Percentiles rank a stretch among this genome's conserved stretches.
These are phyloP conservation scores for Chalcosyrphus nemorum DNA, from an alignment of 2,888 invertebrate genomes.

Conservation along the genomic window DNA sequence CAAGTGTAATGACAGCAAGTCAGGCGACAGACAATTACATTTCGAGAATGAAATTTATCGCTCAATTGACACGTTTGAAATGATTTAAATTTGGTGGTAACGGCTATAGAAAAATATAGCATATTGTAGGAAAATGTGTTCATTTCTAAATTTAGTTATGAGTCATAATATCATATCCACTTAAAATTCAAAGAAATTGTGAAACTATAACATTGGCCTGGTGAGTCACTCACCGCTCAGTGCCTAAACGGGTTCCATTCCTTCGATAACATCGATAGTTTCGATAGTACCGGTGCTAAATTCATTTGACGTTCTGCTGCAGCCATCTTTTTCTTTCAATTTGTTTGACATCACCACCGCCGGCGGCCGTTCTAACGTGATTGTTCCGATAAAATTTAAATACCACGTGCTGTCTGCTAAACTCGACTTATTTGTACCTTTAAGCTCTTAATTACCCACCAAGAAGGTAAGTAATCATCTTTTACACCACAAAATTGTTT, in stretches of 20 bases:
- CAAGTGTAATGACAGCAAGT: too few relatives aligned
- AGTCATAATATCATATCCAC: neutral
- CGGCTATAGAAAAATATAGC: too few relatives aligned
- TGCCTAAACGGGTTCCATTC: neutral
- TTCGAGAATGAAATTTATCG: too few relatives aligned
- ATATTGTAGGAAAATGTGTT: too few relatives aligned
- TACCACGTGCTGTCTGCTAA: conserved; percentile 47
- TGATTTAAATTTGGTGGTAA: too few relatives aligned
- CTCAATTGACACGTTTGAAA: too few relatives aligned
- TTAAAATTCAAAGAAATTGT: neutral
- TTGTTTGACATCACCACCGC: conserved; percentile 68
- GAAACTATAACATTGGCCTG: neutral
- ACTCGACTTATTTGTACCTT: neutral
- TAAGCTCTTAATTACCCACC: neutral
- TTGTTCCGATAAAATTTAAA: conserved; percentile 8
- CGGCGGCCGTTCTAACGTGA: conserved; percentile 58
- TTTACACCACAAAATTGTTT: neutral
- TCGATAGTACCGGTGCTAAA: neutral
- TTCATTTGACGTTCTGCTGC: conserved; percentile 14
- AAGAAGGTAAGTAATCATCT: conserved; percentile 23
- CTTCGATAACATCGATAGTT: conserved; percentile 26
- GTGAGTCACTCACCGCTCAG: neutral
- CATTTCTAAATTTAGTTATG: neutral
- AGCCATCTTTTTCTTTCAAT: conserved; percentile 53
- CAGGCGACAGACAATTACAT: too few relatives aligned